Base-by-base conservation (phyloP, 1,140 invertebrate species). In the Eriosoma lanigerum region DNA sequence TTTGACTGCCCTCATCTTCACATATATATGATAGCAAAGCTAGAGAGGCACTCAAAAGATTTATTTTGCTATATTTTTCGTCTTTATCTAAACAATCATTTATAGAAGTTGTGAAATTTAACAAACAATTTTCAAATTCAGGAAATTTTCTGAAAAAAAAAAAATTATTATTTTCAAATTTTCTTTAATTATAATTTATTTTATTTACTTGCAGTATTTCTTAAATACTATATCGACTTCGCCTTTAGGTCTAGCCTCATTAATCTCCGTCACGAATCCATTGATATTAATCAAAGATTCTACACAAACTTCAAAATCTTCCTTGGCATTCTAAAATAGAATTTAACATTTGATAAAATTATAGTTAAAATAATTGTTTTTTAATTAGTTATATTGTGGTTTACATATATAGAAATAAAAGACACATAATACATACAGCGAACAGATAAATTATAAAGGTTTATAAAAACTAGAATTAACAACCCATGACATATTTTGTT, bases 1-100 rank as follows among this genome's bases (percentile, higher is more conserved):
- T 91, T 82, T 92, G 89, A 85, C 94, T 92, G 8, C 93, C 93
- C 82, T 93, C 92, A 82, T 92, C 93, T 72, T 87, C 89, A 83
- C 93, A 94, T 24, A 91, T 86, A 83, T 94, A 94, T 46, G 90
- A 88, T 0, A 91, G 83, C 0, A 94, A 83, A 13, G 91, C 89
- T 9, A 91, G 87, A 0, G 90, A 89, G 19, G 93, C 88, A 81
- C 91, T 91, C 72, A 89, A 84, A 3, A 92, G 84, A 1, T 89
- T 89, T 58, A 89, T 87, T 9, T 89, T 86, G 58, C 87, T 89
- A 13, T 87, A 86, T 19, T 85, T 86, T 84, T 94, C 92, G 21
- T 88, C 85, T 1, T 85, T 82, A 0, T 88, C 88, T 17, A 94
- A 86, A 82, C 93, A 94, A 0, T 88, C 87, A 81, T 91, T 88